Percentiles rank a stretch among this genome's conserved stretches.
These are phyloP conservation scores for Mimachlamys varia DNA, from an alignment of 2,888 invertebrate genomes.

Conservation along the genomic window DNA sequence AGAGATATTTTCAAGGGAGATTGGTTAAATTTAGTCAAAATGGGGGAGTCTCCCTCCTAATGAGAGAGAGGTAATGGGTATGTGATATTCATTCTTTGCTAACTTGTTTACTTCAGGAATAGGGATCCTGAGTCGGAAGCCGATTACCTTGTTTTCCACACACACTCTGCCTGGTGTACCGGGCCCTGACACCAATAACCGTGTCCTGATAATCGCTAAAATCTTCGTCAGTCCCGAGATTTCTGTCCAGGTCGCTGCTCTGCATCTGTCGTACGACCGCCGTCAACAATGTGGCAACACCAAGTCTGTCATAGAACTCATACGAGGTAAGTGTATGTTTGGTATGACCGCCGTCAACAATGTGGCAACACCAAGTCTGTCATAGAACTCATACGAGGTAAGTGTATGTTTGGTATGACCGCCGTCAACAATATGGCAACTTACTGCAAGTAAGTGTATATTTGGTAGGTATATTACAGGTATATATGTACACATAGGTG, in stretches of 20 bases:
- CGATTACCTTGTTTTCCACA: slow-evolving; percentile 60
- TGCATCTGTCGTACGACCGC: slow-evolving; percentile 75
- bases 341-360: slow-evolving; percentile 67
- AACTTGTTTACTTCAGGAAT: slow-evolving; percentile 63
- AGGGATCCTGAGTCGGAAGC: slow-evolving; percentile 70
- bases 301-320: slow-evolving; percentile 64
- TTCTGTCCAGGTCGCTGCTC: slow-evolving; percentile 63
- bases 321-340: slow-evolving; percentile 57
- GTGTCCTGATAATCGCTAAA: slow-evolving; percentile 67
- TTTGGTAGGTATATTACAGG: too few species aligned
- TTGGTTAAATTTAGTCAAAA: too few species aligned
- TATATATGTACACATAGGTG: too few species aligned
- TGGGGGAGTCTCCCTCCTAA: too few species aligned
- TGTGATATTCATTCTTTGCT: too few species aligned
- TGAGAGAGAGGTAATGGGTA: too few species aligned
- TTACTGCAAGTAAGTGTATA: slow-evolving; percentile 59
- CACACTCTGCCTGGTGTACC: slow-evolving; percentile 57
- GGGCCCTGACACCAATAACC: slow-evolving; percentile 72
- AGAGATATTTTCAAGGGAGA: too few species aligned
- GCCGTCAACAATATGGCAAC: slow-evolving; percentile 73
- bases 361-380: slow-evolving; percentile 73
- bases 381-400: slow-evolving; percentile 64
- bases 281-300: slow-evolving; percentile 76
- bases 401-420: background rate
- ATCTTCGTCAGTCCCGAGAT: slow-evolving; percentile 52